These are phyloP conservation scores for Lymantria dispar DNA, from an alignment of 2,888 invertebrate genomes.

Conservation along the genomic window DNA sequence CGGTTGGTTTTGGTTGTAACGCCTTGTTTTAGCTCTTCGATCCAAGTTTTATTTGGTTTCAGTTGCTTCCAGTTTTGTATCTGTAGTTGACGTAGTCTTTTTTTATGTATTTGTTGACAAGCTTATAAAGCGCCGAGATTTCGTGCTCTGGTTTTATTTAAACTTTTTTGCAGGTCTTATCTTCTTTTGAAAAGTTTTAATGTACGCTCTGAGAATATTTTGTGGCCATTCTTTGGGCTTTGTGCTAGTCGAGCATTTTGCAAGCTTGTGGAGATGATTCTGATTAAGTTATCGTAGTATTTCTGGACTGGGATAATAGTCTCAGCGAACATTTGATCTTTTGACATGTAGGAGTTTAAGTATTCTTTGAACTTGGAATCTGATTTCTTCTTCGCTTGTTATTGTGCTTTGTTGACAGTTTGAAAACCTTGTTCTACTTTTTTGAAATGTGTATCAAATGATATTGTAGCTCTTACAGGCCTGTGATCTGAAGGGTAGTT, in stretches of 20 bases:
- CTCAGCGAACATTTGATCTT: too few species aligned
- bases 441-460: background rate
- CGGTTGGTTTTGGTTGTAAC: too few species aligned
- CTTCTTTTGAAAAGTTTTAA: slow-evolving; percentile 1
- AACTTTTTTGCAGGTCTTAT: background rate
- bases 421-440: background rate
- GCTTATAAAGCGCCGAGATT: too few species aligned
- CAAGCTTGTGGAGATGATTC: background rate
- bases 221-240: background rate
- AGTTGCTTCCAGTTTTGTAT: background rate
- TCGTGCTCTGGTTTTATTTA: background rate
- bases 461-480: background rate
- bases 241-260: background rate
- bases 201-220: background rate
- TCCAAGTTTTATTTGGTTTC: background rate
- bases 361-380: background rate
- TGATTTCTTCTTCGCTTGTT: background rate
- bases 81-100: background rate
- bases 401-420: background rate
- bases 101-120: background rate
- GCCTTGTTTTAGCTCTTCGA: background rate
- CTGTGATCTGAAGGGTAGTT: slow-evolving; percentile 1
- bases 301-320: background rate
- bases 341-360: background rate
- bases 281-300: background rate